Conservation (phyloP, 2,113 vertebrate genomes). For the Dicaeum eximium region DNA sequence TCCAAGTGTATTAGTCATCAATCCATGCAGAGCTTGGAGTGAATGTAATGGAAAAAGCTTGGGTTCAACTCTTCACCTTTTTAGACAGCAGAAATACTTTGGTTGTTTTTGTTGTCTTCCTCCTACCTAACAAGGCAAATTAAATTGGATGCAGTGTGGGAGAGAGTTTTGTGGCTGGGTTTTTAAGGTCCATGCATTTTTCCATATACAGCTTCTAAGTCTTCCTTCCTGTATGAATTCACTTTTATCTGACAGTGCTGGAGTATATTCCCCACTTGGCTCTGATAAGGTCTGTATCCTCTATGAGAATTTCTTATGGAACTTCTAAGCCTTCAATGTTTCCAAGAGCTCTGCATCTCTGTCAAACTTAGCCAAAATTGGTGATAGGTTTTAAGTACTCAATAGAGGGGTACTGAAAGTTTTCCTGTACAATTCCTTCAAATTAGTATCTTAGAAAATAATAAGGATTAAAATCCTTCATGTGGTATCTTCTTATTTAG, state of each 20-base stretch:
- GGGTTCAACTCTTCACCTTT: not conserved
- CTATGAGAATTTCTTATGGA: not conserved
- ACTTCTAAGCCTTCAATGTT: not conserved
- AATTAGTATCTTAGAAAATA: not conserved
- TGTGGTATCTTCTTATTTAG: not conserved
- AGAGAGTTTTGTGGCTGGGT: not conserved
- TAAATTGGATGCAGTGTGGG: not conserved
- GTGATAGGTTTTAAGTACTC: not conserved
- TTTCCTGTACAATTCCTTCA: not conserved
- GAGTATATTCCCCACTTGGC: not conserved
- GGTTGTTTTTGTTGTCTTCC: not conserved
- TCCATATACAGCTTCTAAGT: not conserved
- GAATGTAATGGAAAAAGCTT: not conserved
- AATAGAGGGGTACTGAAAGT: not conserved
- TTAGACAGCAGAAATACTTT: not conserved
- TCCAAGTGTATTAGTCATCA: not conserved
- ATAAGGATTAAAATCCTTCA: not conserved
- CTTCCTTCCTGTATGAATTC: not conserved
- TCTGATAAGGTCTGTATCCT: not conserved
- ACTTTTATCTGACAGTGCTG: not conserved
- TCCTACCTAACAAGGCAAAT: not conserved
- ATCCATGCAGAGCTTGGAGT: not conserved
- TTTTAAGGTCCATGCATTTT: not conserved
- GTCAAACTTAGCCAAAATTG: not conserved
- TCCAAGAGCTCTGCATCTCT: not conserved